Conservation (phyloP, 2,113 vertebrate species). For the Sprattus sprattus region DNA sequence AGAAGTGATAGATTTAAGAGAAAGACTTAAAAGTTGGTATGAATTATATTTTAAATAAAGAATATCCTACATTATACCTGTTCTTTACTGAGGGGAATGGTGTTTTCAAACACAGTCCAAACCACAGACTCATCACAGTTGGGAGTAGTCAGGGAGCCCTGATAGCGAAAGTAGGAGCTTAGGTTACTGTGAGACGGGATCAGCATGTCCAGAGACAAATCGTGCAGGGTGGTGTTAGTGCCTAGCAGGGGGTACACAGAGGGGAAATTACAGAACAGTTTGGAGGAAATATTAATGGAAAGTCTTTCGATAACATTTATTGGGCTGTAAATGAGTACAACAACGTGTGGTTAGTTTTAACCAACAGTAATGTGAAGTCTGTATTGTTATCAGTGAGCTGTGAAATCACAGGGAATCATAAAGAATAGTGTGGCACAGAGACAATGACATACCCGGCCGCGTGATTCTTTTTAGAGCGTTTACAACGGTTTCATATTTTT, state of each 20-base stretch:
- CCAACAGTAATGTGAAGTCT: background rate
- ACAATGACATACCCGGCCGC: constrained; percentile 50
- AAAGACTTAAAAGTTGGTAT: background rate
- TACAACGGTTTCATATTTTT: constrained; percentile 59
- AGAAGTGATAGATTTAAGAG: too few species aligned
- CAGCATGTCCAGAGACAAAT: constrained; percentile 67
- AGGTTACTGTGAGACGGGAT: constrained; percentile 43
- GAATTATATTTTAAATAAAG: too few species aligned
- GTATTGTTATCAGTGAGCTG: background rate
- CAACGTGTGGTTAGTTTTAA: background rate
- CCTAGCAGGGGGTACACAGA: constrained; percentile 46
- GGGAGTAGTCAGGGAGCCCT: constrained; percentile 79
- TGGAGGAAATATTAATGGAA: too few species aligned
- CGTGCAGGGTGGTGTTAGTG: constrained; percentile 33
- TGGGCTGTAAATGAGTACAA: background rate
- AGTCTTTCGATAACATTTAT: background rate
- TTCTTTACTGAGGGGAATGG: constrained; percentile 59
- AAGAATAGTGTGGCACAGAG: background rate
- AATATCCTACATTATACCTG: constrained; percentile 67
- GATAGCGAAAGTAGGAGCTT: constrained; percentile 70
- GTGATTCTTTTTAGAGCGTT: constrained; percentile 52
- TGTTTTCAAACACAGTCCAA: constrained; percentile 78
- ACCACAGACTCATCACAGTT: constrained; percentile 70
- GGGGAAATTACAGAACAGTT: too few species aligned
- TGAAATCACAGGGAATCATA: background rate